Evolutionary conservation across 2,888 invertebrate species (phyloP), one percentile per base, ranked within the genome.

Genomic region (Acronicta aceris): DNA sequence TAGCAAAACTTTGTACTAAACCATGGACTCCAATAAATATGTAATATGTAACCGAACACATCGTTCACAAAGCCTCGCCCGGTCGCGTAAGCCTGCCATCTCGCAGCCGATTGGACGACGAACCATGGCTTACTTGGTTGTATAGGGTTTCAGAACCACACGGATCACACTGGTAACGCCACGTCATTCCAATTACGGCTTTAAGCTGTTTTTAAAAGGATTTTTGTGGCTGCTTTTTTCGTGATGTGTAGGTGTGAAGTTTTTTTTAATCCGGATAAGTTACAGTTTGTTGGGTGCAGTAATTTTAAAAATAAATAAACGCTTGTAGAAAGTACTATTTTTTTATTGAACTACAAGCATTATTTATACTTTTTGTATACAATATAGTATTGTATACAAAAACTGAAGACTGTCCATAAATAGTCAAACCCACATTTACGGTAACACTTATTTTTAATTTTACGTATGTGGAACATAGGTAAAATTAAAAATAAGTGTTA

Each of bases 71-170:
- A 84, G 82, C 82, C 85, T 84, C 86, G 84, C 83, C 84, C 33
- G 53, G 64, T 52, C 57, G 54, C 64, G n/a, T 55, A 78, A 89
- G 85, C 85, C 78, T 68, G 74, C 68, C 70, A 69, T 65, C 82
- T 78, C 62, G 74, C 61, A 69, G 62, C 83, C 81, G 84, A 89
- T 89, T 89, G 89, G 89, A 73, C 72, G 81, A 76, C 66, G 76
- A 71, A 76, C 66, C 76, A 77, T 70, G 78, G 79, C 78, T 76
- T 86, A 85, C 79, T 74, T 78, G 76, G n/a, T 76, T 81, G 81
- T 86, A 81, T 89, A 87, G 75, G 85, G 85, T 88, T 90, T 88
- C 85, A 79, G 78, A 69, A 78, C 73, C 81, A 80, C 77, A 76
- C 63, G 76, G 80, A 81, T 81, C 79, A 79, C 76, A 79, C 65